Percentiles rank a stretch among this genome's conserved stretches.
Evolutionary conservation across 2,797 vertebrate species (phyloP).

Genomic region (Hemibagrus guttatus): DNA sequence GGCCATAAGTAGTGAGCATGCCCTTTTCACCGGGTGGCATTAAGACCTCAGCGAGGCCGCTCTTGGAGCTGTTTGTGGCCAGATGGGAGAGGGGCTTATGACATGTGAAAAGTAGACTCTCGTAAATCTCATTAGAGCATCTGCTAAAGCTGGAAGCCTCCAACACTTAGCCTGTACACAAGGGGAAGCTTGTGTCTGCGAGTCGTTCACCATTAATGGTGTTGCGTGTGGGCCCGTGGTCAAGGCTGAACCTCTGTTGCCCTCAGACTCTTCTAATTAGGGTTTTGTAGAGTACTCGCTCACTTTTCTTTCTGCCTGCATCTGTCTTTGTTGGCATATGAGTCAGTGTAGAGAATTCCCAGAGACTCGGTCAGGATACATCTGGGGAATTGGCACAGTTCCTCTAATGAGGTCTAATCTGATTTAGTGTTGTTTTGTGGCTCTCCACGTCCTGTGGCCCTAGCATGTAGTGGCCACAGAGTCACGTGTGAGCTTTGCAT

Average conservation of each 20-base stretch:
- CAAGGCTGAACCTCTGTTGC: constrained; percentile 3
- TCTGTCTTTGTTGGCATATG: constrained; percentile 27
- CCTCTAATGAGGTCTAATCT: constrained; percentile 48
- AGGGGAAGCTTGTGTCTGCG: constrained; percentile 10
- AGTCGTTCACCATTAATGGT: background rate
- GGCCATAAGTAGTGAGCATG: background rate
- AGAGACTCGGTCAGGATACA: constrained; percentile 35
- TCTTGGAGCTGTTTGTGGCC: constrained; percentile 44
- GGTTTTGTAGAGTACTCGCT: constrained; percentile 13
- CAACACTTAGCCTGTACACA: constrained; percentile 39
- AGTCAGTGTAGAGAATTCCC: constrained; percentile 35
- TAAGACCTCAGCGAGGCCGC: background rate
- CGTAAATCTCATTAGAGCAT: constrained; percentile 67
- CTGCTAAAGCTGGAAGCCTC: constrained; percentile 55
- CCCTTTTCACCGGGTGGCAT: background rate
- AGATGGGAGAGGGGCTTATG: constrained; percentile 66
- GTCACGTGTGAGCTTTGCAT: background rate
- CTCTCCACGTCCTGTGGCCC: background rate
- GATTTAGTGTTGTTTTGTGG: constrained; percentile 41
- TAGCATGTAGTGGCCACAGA: background rate
- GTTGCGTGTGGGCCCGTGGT: constrained; percentile 21
- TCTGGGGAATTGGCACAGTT: constrained; percentile 33
- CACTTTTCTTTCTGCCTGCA: constrained; percentile 12
- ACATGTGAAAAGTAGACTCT: constrained; percentile 55
- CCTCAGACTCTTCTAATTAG: constrained; percentile 13